These are phyloP conservation scores for Neotoma lepida DNA, from an alignment of 2,113 vertebrate species.

Conservation along the genomic window DNA sequence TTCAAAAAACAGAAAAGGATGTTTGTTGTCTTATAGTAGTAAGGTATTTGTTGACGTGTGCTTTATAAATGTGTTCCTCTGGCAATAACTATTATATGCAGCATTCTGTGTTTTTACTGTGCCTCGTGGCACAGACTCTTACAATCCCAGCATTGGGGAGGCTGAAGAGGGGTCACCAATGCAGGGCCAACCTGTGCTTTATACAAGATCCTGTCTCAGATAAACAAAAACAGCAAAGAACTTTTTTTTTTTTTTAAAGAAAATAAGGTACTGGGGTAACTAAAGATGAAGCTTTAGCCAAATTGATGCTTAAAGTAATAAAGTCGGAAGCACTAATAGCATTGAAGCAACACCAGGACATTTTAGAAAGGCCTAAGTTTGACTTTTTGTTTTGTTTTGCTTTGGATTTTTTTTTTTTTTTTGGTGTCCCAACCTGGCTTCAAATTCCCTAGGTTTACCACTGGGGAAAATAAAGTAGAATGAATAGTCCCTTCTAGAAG, in stretches of 20 bases:
- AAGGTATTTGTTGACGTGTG: not conserved
- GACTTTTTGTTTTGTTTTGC: not conserved
- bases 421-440: not conserved
- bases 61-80: constrained; percentile 8
- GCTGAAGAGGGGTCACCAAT: not conserved
- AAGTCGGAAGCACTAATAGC: not conserved
- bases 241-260: no score
- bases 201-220: not conserved
- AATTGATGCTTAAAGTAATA: not conserved
- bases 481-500: not conserved
- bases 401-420: not conserved
- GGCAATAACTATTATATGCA: not conserved
- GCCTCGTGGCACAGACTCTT: not conserved
- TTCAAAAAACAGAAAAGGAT: not conserved
- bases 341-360: not conserved
- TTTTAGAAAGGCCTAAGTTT: not conserved
- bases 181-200: not conserved
- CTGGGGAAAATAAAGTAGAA: not conserved
- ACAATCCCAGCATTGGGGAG: not conserved
- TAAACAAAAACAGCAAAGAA: not conserved
- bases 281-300: constrained; percentile 6
- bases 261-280: not conserved
- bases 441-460: not conserved
- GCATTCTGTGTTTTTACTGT: not conserved
- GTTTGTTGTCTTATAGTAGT: not conserved